A percentile compares a stretch with the other conserved stretches of the same genome.
These are phyloP conservation scores for Danaus melanippus DNA, from an alignment of 1,140 invertebrate genomes.

Conservation along the genomic window DNA sequence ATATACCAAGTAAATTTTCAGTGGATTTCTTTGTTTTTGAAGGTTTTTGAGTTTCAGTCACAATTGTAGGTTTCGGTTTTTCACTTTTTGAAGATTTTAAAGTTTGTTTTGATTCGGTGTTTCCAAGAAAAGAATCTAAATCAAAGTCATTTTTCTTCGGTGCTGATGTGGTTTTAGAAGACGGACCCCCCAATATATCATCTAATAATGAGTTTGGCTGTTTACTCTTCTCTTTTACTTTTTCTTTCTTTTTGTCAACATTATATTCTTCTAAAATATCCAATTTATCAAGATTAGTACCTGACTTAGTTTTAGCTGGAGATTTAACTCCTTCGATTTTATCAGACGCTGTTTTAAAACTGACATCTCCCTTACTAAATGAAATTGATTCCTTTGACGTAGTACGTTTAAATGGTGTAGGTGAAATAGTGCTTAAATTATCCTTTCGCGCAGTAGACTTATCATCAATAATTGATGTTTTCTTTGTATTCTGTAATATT, in stretches of 20 bases:
- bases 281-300: slow-evolving; percentile 33
- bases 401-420: slow-evolving; percentile 31
- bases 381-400: slow-evolving; percentile 40
- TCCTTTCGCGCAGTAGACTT: slow-evolving; percentile 19
- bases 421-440: slow-evolving; percentile 25
- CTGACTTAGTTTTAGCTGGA: slow-evolving; percentile 42
- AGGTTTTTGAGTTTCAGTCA: slow-evolving; percentile 23
- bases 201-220: slow-evolving; percentile 56
- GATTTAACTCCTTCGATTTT: slow-evolving; percentile 33
- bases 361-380: slow-evolving; percentile 20
- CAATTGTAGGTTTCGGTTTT: slow-evolving; percentile 14
- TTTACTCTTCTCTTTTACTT: slow-evolving; percentile 50
- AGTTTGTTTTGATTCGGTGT: slow-evolving; percentile 38
- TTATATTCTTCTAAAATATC: slow-evolving; percentile 36
- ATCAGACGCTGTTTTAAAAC: slow-evolving; percentile 20
- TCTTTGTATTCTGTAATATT: too few species aligned
- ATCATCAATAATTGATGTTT: neutral
- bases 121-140: slow-evolving; percentile 50
- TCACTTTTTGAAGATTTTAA: slow-evolving; percentile 26
- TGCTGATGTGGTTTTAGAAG: slow-evolving; percentile 32
- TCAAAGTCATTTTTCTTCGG: slow-evolving; percentile 48
- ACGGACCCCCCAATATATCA: slow-evolving; percentile 50
- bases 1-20: slow-evolving; percentile 65
- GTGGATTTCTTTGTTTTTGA: slow-evolving; percentile 33
- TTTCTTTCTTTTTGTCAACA: slow-evolving; percentile 39